phyloP scores from a whole-genome alignment of 1,140 invertebrate species.

The Helicorthomorpha holstii region DNA sequence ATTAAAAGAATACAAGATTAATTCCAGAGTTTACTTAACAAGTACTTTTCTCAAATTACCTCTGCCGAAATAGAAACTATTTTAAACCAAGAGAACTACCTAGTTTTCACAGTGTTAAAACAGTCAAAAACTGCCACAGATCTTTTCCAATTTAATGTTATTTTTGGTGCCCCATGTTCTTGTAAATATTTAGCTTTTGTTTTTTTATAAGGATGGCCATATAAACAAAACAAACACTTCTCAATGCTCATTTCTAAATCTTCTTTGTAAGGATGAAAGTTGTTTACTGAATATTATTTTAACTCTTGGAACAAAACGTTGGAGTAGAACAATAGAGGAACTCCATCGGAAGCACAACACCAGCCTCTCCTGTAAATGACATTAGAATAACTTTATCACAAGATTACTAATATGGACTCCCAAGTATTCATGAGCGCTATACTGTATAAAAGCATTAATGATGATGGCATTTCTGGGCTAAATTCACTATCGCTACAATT shows the following conservation, averaged over 20 bases:
- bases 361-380: slow-evolving; percentile 35
- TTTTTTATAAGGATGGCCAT: slow-evolving; percentile 63
- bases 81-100: slow-evolving; percentile 63
- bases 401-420: slow-evolving; percentile 36
- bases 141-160: slow-evolving; percentile 44
- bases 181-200: slow-evolving; percentile 46
- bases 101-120: slow-evolving; percentile 57
- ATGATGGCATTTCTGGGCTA: slow-evolving; percentile 43
- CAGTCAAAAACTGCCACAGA: slow-evolving; percentile 64
- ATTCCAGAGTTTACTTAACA: not conserved
- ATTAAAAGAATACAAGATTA: not conserved
- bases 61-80: slow-evolving; percentile 52
- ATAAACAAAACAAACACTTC: slow-evolving; percentile 77
- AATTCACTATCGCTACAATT: slow-evolving; percentile 30
- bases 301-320: slow-evolving; percentile 49
- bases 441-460: slow-evolving; percentile 59
- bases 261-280: slow-evolving; percentile 19
- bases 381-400: slow-evolving; percentile 2
- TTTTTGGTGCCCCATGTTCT: slow-evolving; percentile 50
- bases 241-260: slow-evolving; percentile 54
- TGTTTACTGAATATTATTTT: slow-evolving; percentile 7
- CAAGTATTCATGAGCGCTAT: slow-evolving; percentile 68
- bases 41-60: too few species aligned
- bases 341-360: slow-evolving; percentile 57
- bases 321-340: slow-evolving; percentile 56